Percentiles rank a stretch among this genome's conserved stretches.
Conservation (phyloP, 2,888 invertebrate species). For the Stictocephala bisonia region DNA sequence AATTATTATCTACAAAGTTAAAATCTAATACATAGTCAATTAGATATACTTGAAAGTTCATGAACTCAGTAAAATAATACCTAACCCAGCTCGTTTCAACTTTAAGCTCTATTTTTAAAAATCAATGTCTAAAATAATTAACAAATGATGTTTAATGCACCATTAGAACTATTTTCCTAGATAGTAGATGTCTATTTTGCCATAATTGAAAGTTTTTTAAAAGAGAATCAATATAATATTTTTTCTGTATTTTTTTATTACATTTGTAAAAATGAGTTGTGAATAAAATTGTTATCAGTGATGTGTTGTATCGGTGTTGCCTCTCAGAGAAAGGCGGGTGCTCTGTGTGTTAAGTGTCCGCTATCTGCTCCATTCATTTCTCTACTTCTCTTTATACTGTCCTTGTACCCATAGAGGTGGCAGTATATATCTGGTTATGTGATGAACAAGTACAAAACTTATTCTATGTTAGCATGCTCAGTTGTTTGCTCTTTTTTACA, state of each 20-base stretch:
- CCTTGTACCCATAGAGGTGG: neutral
- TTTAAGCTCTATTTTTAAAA: conserved; percentile 31
- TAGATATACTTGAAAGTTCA: too few species aligned
- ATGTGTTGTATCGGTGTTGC: conserved; percentile 15
- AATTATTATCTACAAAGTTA: too few species aligned
- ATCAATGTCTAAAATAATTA: conserved; percentile 15
- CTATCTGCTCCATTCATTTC: conserved; percentile 9
- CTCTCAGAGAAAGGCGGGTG: too few species aligned
- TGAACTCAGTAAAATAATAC: too few species aligned
- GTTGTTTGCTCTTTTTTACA: conserved; percentile 30
- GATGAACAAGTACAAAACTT: conserved; percentile 43
- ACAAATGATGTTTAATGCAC: conserved; percentile 28
- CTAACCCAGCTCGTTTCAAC: conserved; percentile 23
- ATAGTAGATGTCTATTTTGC: conserved; percentile 41
- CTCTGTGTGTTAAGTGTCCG: conserved; percentile 5
- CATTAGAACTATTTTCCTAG: conserved; percentile 31
- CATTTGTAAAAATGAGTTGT: conserved; percentile 33
- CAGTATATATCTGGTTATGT: conserved; percentile 37
- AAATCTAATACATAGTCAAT: too few species aligned
- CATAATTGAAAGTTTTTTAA: conserved; percentile 31
- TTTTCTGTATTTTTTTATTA: conserved; percentile 38
- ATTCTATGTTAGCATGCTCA: conserved; percentile 41
- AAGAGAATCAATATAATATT: conserved; percentile 30
- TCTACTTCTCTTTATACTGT: conserved; percentile 29
- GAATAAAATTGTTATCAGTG: conserved; percentile 3